Evolutionary conservation across 1,140 invertebrate genomes (phyloP), one percentile per base, ranked within the genome.

Genomic region (Stenopsyche tienmushanensis): DNA sequence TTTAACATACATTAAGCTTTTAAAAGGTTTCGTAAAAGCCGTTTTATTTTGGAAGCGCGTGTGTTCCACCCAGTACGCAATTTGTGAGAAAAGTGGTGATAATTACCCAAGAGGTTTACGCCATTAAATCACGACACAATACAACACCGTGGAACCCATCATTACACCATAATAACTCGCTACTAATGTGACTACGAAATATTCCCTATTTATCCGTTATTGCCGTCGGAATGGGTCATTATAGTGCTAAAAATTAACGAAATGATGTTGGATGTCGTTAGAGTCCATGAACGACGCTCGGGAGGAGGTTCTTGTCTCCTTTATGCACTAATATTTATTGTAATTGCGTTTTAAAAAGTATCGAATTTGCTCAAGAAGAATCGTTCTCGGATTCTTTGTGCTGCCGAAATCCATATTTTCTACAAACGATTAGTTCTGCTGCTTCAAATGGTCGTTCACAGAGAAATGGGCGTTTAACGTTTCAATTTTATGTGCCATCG

Each of bases 1-100:
- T 68, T 68, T 64, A 64, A 57, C 62, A 62, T 18, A 53, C 60
- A 67, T 67, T 67, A 62, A 54, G 47, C 39, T 62, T 62, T 60
- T 62, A 64, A 64, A 68, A 64, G 39, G 44, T 57, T 60, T 47
- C 24, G 21, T 20, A 62, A 55, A 54, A 24, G 29, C 42, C 42
- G 29, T 64, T 68, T 58, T 64, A 65, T 57, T 67, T 67, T 59
- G n/a, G 42, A 20, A 45, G 29, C 9, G 47, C 25, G 24, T 47
- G 49, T 21, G 47, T 45, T 23, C 39, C 39, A 10, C n/a, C 15
- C 57, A 47, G 41, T 41, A 50, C 25, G 29, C 49, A 50, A 60
- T 42, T 45, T 59, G 41, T 59, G 26, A 52, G 62, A 25, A 64
- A 64, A 64, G 62, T 64, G 62, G 62, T 25, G 52, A 64, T 64